Evolutionary conservation across 2,797 vertebrate genomes (phyloP).

Genomic region (Meda fulgida): DNA sequence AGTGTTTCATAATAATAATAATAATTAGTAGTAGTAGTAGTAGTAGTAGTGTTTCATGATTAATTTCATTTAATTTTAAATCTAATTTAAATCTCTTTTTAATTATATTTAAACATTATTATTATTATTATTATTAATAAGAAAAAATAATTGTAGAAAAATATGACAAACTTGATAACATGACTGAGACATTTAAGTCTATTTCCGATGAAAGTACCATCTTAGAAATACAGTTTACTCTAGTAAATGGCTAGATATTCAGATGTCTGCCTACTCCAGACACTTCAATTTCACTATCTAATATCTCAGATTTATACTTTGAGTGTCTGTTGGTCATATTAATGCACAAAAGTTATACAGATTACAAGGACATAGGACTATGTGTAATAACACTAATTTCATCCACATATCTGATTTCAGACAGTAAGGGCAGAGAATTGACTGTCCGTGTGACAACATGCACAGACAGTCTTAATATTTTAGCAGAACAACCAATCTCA

Average conservation of each 20-base stretch:
- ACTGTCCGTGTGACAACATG: conserved; percentile 12
- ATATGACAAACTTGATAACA: not conserved
- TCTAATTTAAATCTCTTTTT: no score
- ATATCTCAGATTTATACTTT: not conserved
- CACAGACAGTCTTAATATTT: conserved; percentile 12
- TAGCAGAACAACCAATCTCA: not conserved
- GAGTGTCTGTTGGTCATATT: conserved; percentile 20
- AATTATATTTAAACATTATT: no score
- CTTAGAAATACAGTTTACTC: conserved; percentile 19
- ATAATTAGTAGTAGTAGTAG: no score
- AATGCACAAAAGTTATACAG: conserved; percentile 7
- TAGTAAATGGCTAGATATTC: not conserved
- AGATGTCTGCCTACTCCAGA: conserved; percentile 15
- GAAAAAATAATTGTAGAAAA: not conserved
- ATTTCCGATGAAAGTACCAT: not conserved
- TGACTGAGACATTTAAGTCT: not conserved
- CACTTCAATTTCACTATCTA: not conserved
- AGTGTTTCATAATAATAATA: no score
- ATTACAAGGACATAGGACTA: not conserved
- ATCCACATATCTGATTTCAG: conserved; percentile 25
- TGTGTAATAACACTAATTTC: conserved; percentile 8
- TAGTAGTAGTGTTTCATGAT: no score
- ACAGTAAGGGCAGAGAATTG: not conserved
- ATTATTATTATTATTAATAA: no score
- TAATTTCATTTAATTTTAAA: no score